Conservation (phyloP, 2,888 invertebrate species). For the Tyria jacobaeae region DNA sequence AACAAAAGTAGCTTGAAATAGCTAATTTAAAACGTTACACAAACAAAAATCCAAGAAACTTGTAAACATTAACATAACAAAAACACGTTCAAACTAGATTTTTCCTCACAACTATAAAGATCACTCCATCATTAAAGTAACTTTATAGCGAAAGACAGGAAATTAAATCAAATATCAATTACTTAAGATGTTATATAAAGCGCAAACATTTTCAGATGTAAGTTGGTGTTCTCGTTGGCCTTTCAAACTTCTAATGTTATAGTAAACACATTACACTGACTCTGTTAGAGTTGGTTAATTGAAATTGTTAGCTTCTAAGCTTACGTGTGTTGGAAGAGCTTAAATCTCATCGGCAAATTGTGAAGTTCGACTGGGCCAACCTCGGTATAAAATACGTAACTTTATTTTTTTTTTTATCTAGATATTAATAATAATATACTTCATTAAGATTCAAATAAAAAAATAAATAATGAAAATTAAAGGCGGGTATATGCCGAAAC, state of each 20-base stretch:
- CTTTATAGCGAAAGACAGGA: background rate
- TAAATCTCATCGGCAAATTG: constrained; percentile 5
- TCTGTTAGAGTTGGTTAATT: constrained; percentile 42
- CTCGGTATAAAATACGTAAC: background rate
- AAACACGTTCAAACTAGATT: too few species aligned
- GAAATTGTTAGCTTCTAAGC: constrained; percentile 41
- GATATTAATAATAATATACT: too few species aligned
- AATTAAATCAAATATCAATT: constrained; percentile 40
- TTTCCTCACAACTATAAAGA: too few species aligned
- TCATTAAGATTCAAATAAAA: too few species aligned
- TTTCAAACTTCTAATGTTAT: constrained; percentile 46
- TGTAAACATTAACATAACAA: too few species aligned
- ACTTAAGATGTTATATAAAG: constrained; percentile 36
- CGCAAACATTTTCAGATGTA: constrained; percentile 47
- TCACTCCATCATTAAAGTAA: background rate
- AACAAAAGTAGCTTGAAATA: too few species aligned
- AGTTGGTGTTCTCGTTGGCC: constrained; percentile 39
- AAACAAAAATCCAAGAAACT: too few species aligned
- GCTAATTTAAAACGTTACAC: too few species aligned
- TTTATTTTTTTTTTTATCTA: too few species aligned
- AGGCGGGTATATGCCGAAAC: too few species aligned
- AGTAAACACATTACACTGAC: constrained; percentile 48
- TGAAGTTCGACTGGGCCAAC: background rate
- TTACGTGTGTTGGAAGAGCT: constrained; percentile 10
- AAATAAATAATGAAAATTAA: too few species aligned